Base-by-base conservation (phyloP, 92 coral and sea anemone species). In the Phenganax subtilis region DNA sequence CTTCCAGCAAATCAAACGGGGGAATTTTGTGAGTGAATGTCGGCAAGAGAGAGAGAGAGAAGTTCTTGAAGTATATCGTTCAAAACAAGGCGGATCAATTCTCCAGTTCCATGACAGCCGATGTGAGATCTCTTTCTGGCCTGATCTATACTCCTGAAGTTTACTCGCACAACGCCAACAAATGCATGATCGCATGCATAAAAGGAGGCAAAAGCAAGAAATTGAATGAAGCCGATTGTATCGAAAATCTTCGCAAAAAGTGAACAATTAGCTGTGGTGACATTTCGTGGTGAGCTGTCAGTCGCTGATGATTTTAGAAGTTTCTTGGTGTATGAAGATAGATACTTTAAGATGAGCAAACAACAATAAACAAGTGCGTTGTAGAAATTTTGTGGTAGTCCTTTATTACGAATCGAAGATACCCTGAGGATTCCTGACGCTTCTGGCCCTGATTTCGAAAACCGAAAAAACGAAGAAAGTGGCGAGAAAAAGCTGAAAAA, bases 211-310 rank as follows among this genome's bases (percentile, higher is more conserved):
- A 59, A 75, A 83, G 1, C 37, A 75, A 83, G 72, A 83, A 53
- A 66, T 61, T 83, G 71, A 84, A 83, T 54, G 61, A 76, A 15
- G 83, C 85, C 2, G 84, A 80, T 52, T 80, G 80, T 17, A 55
- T 80, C 8, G 84, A 80, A 67, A 30, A 80, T 54, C 84, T 80
- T 16, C 76, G 70, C 28, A 83, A 51, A 53, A 83, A 52, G 84
- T 83, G 7, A 44, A 54, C 30, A 25, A 83, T 52, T 73, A 83
- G 57, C 86, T 53, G 86, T 71, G 10, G 75, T 83, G 86, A 55
- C 67, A 53, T 80, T 81, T 29, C 84, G 86, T 20, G 82, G 84
- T 14, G 84, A 80, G 28, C 71, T 80, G 10, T 60, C 55, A 9
- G 62, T 80, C 17, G 25, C 75, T 0, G 75, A 69, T 8, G 12